Evolutionary conservation across 2,888 invertebrate species (phyloP), one percentile per base, ranked within the genome.

Genomic region (Blera fallax): DNA sequence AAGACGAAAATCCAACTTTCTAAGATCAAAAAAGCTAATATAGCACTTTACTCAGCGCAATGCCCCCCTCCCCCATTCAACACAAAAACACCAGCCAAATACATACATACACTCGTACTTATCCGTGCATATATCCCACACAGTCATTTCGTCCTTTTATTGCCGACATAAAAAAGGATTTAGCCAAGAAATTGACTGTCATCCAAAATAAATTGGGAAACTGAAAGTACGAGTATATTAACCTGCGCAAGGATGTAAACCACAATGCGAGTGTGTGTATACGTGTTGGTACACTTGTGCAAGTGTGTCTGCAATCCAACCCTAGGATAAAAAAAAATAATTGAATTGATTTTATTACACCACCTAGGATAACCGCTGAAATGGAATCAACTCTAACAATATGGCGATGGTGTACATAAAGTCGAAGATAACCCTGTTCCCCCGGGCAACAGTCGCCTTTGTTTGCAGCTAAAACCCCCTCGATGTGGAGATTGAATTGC

Each of bases 151-250:
- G 72, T 76, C 84, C 78, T 87, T 87, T 87, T 87, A 88, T 88
- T 88, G 87, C 84, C 50, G 65, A 84, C 87, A 88, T 88, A 85
- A 87, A 88, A 88, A 87, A 79, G 88, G 87, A 87, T 88, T 88
- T 87, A 79, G 87, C 60, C 74, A 72, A 84, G 84, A 82, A 85
- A 88, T 87, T 88, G 87, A 87, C 73, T 87, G 87, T 87, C 87
- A 87, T 87, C 87, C 83, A 79, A 58, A 80, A 78, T 82, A 87
- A 87, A 87, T 87, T 87, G 85, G 76, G 76, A 81, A 85, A 65
- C 80, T 21, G 67, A 81, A 85, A 76, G 76, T 70, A 84, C 84
- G 69, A 54, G 67, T 60, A 79, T 52, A 79, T 52, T 69, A 79
- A 74, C 74, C 64, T 74, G 64, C 48, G 62, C 69, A 82, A 54